Conservation (phyloP, 2,797 vertebrate genomes). For the Crenichthys baileyi region DNA sequence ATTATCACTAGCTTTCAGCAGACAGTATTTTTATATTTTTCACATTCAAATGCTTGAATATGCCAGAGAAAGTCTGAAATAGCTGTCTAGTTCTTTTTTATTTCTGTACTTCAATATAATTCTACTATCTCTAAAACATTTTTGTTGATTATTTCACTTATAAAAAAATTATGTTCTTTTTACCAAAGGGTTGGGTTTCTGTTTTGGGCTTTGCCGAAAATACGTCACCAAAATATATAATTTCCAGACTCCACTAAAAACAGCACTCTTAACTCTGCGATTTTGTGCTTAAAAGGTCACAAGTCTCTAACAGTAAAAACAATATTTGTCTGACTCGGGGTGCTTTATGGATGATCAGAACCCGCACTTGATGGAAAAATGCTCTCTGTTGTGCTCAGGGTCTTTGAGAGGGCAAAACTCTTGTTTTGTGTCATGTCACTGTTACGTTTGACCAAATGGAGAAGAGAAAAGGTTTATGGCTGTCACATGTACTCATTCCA, state of each 20-base stretch:
- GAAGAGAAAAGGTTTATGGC: slow-evolving; percentile 62
- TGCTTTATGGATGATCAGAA: slow-evolving; percentile 28
- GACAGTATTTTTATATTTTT: neutral
- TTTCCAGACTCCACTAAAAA: slow-evolving; percentile 22
- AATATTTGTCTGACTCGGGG: slow-evolving; percentile 18
- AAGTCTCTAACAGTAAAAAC: slow-evolving; percentile 40
- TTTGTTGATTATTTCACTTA: neutral
- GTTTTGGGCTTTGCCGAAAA: slow-evolving; percentile 38
- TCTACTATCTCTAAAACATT: neutral
- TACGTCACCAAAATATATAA: slow-evolving; percentile 49
- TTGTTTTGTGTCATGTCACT: slow-evolving; percentile 55
- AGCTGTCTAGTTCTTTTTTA: neutral
- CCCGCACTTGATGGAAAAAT: slow-evolving; percentile 23
- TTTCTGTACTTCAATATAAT: neutral
- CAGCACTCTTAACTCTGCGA: slow-evolving; percentile 12
- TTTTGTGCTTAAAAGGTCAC: slow-evolving; percentile 47
- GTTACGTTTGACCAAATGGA: slow-evolving; percentile 70
- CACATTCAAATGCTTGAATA: too few relatives aligned
- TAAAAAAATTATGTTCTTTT: neutral
- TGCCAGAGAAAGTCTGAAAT: too few relatives aligned
- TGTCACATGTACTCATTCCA: slow-evolving; percentile 73
- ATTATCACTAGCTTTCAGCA: neutral
- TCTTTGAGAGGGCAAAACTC: slow-evolving; percentile 36
- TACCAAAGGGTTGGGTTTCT: neutral
- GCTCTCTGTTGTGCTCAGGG: slow-evolving; percentile 28